Base-by-base conservation (phyloP, 2,797 vertebrate genomes). In the Martes flavigula region DNA sequence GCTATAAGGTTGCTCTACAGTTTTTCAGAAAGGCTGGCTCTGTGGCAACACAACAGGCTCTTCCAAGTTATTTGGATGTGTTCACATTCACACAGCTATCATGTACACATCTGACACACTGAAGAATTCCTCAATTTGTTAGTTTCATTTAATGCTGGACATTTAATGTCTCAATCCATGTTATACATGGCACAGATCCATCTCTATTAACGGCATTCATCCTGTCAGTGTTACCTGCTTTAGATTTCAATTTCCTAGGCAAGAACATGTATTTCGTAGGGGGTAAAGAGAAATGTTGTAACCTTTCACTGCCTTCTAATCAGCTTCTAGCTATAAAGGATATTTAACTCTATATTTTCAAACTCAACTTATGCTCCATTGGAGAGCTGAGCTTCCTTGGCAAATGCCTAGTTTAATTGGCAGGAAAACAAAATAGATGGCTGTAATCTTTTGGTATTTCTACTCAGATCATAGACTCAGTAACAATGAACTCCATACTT, bases 181-280 rank as follows among this genome's bases (percentile, higher is more conserved):
- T 66, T 51, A 79, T 64, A 79, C 38, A 77, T 23, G 56, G 21
- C 78, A 84, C 7, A 38, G 46, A 7, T 35, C n/a, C 38, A 48
- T 90, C 60, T 89, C n/a, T 87, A 35, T 94, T 40, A 85, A 93
- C 62, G 30, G 27, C 91, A 91, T 93, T 77, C 84, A 87, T 87
- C 95, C 46, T 68, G 40, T 87, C 92, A 92, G 46, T 77, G 81
- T 90, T 87, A 51, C 85, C 46, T 93, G 46, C 35, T 94, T 93
- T 92, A 56, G 79, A 95, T 96, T 96, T 97, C 68, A 89, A 32
- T 92, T 96, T 97, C 32, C 68, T 43, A 91, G 66, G 81, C 82
- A 97, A 56, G 11, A 94, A 30, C 20, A 89, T 54, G 30, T 88
- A 73, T 90, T 56, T 96, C 60, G 79, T 91, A 96, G 25, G 30